Base-by-base conservation (phyloP, 64 coral and sea anemone genomes). In the Orbicella faveolata region DNA sequence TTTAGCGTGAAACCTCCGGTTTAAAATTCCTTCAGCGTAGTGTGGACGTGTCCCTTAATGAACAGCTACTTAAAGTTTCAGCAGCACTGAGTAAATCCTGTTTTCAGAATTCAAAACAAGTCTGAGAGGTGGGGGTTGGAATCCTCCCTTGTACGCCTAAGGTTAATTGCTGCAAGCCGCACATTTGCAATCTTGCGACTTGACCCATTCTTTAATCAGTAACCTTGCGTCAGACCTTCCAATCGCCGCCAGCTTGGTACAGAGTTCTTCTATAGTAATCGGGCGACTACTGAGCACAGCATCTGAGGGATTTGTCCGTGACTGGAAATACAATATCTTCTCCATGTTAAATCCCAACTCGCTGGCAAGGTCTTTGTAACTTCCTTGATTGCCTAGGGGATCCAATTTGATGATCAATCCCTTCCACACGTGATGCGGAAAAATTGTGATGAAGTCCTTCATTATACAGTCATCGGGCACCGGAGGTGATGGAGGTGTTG, bases 121-220 rank as follows among this genome's bases (percentile, higher is more conserved):
- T 4, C 39, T 2, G 39, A 41, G 2, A 4, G 39, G 39, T 41
- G 39, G 39, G 2, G 4, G 39, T 41, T 41, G 39, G 39, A 2
- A 41, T 41, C 39, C 39, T 4, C 4, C 39, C 4, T 2, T 41
- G 44, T 48, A 48, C 44, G 44, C 2, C 4, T 48, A 48, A 48
- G 44, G 44, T 48, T 48, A 55, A 59, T 14, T 59, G 51, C 23
- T 26, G 18, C 81, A 83, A 1, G 20, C 15, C 51, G 35, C 4
- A 68, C 81, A 83, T 83, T 83, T 83, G 34, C 61, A 83, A 14
- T 68, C 36, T 39, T 41, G 61, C n/a, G 81, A n/a, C 62, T 83
- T 83, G 63, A 83, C 21, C 81, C 81, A 66, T 17, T 67, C 18
- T 10, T 83, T 62, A 41, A 83, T 51, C 35, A 21, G 15, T 19